Evolutionary conservation across 2,888 invertebrate genomes (phyloP), one percentile per base, ranked within the genome.

Genomic region (Pachliopta kotzebuea): DNA sequence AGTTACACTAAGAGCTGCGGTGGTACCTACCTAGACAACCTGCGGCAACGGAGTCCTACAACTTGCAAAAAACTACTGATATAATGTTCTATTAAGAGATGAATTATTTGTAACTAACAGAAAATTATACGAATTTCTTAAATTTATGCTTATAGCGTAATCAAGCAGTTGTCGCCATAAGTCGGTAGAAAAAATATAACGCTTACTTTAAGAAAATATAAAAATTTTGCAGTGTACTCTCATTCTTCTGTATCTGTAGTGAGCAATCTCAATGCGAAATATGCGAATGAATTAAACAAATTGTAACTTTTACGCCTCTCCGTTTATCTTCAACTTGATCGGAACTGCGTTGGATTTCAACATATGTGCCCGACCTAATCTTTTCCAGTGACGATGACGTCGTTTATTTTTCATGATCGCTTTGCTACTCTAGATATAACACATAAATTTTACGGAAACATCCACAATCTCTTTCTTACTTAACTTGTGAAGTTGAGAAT

Each of bases 201-300:
- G 29, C 50, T 9, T 20, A 56, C 56, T 18, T 23, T 56, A 55
- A 62, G 56, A 56, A 49, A 26, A 29, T 55, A 56, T 49, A 18
- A 21, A 56, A 62, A 11, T 56, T 18, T 4, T 69, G 68, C 67
- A 71, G 71, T 63, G 62, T 62, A 65, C 65, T 72, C 84, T 82
- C 76, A 78, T 71, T 79, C 75, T 70, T 66, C 66, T 70, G 72
- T 81, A 86, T 87, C 85, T 74, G 70, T 67, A 68, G 70, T 63
- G 72, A 74, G 69, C 72, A 71, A 87, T 86, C 86, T 81, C 78
- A 81, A 78, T 75, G 77, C 71, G 70, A 72, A 75, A 74, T 79
- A 85, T 87, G 83, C 79, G 79, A 83, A 76, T 78, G 76, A 74
- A 80, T 80, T 75, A 77, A 79, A 87, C 86, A 86, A 88, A 90